phyloP scores from a whole-genome alignment of 1,140 invertebrate genomes.

The Diplogasteroides magnus region DNA sequence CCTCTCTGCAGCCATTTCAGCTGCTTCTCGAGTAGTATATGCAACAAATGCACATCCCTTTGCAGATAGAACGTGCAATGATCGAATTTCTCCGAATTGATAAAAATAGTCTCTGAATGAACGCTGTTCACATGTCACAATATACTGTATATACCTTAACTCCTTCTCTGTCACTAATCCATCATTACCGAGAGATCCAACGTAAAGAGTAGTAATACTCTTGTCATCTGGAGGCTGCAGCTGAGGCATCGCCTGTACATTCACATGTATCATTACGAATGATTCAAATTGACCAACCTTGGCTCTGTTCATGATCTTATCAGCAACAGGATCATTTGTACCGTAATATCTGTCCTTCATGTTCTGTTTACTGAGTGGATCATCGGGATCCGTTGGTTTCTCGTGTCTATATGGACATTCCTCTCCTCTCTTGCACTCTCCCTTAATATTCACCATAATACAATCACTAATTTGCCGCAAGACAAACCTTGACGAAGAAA shows the following conservation, averaged over 20 bases:
- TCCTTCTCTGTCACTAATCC: slow-evolving; percentile 77
- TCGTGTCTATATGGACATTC: slow-evolving; percentile 99
- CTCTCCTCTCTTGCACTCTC: slow-evolving; percentile 95
- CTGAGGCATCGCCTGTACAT: slow-evolving; percentile 69
- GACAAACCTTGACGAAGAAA: slow-evolving; percentile 75
- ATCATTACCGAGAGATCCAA: slow-evolving; percentile 79
- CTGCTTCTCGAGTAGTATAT: slow-evolving; percentile 79
- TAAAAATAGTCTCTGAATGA: slow-evolving; percentile 78
- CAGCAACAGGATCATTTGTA: slow-evolving; percentile 95
- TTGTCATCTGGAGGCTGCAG: slow-evolving; percentile 90
- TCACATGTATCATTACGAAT: neutral
- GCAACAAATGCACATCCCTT: slow-evolving; percentile 97
- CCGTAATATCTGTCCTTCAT: slow-evolving; percentile 98
- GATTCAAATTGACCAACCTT: slow-evolving; percentile 59
- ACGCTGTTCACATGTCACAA: neutral
- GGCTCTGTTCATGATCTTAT: slow-evolving; percentile 87
- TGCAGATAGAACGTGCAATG: slow-evolving; percentile 79
- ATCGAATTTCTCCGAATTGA: slow-evolving; percentile 96
- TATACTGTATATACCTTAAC: slow-evolving; percentile 62
- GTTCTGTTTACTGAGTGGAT: slow-evolving; percentile 93
- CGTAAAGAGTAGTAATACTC: slow-evolving; percentile 89
- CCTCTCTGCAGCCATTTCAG: slow-evolving; percentile 87
- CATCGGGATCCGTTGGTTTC: slow-evolving; percentile 97
- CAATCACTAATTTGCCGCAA: neutral
- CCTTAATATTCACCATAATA: slow-evolving; percentile 64